Percentiles rank a stretch among this genome's conserved stretches.
Conservation (phyloP, 2,888 invertebrate genomes). For the Mythimna albipuncta region DNA sequence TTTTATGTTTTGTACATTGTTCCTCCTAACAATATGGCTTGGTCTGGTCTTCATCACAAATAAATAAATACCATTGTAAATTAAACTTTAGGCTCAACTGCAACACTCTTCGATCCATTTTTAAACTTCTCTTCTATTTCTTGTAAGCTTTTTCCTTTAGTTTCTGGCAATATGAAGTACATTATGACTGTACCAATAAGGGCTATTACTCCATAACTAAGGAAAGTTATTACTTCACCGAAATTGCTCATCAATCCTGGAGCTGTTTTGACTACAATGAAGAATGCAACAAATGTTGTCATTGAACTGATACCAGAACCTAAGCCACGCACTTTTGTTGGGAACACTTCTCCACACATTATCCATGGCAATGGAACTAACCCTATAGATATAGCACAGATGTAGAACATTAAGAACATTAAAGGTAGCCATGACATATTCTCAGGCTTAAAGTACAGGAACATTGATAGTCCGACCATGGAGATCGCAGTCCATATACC, state of each 20-base stretch:
- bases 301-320: conserved; percentile 93
- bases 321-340: conserved; percentile 91
- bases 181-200: conserved; percentile 90
- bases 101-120: conserved; percentile 57
- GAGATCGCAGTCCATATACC: conserved; percentile 91
- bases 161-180: conserved; percentile 92
- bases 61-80: background rate
- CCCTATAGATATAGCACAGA: conserved; percentile 91
- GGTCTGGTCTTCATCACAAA: conserved; percentile 28
- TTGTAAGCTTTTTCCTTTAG: conserved; percentile 92
- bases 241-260: conserved; percentile 90
- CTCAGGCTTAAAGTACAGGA: conserved; percentile 81
- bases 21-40: conserved; percentile 28
- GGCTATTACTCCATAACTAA: conserved; percentile 91
- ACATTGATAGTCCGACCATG: conserved; percentile 90
- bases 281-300: conserved; percentile 92
- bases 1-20: conserved; percentile 60
- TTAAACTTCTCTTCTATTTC: conserved; percentile 92
- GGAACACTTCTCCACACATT: conserved; percentile 94
- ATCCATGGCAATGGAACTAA: conserved; percentile 93
- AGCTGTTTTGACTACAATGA: conserved; percentile 92
- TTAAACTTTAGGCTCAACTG: conserved; percentile 67
- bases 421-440: conserved; percentile 88
- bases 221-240: conserved; percentile 92
- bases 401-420: conserved; percentile 90